Percentiles rank a stretch among this genome's conserved stretches.
phyloP scores from a whole-genome alignment of 2,888 invertebrate species.

The Epistrophe eligans region DNA sequence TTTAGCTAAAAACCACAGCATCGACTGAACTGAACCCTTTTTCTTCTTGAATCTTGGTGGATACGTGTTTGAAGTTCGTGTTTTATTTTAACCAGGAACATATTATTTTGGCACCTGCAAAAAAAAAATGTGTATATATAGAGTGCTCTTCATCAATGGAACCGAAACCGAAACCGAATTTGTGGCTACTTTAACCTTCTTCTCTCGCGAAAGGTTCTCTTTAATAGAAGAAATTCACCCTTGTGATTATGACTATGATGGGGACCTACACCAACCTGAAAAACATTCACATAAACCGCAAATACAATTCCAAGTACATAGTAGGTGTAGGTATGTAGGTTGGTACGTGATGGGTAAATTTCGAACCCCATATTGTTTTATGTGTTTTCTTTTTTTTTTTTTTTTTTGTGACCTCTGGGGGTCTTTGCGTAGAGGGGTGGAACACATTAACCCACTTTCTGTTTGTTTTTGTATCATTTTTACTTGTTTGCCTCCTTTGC shows the following conservation, averaged over 20 bases:
- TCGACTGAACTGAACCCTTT: neutral
- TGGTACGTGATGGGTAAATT: conserved; percentile 19
- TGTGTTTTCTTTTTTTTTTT: neutral
- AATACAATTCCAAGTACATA: conserved; percentile 26
- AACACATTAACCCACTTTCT: conserved; percentile 73
- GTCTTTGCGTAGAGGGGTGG: conserved; percentile 28
- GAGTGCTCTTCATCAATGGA: conserved; percentile 31
- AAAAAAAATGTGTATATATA: conserved; percentile 7
- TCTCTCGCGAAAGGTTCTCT: neutral
- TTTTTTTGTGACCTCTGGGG: conserved; percentile 38
- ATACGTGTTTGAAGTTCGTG: conserved; percentile 11
- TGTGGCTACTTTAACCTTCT: conserved; percentile 2
- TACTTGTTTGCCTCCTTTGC: conserved; percentile 27
- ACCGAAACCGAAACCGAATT: neutral
- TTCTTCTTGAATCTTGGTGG: neutral
- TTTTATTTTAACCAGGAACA: conserved; percentile 39
- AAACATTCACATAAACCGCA: conserved; percentile 40
- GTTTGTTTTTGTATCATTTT: conserved; percentile 69
- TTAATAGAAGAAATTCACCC: conserved; percentile 14
- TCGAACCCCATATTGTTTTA: conserved; percentile 20
- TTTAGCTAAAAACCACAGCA: neutral
- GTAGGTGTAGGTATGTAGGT: neutral
- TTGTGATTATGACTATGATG: neutral
- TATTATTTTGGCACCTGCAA: conserved; percentile 53
- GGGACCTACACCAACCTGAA: conserved; percentile 34